Base-by-base conservation (phyloP, 2,888 invertebrate species). In the Pandemis cinnamomeana region DNA sequence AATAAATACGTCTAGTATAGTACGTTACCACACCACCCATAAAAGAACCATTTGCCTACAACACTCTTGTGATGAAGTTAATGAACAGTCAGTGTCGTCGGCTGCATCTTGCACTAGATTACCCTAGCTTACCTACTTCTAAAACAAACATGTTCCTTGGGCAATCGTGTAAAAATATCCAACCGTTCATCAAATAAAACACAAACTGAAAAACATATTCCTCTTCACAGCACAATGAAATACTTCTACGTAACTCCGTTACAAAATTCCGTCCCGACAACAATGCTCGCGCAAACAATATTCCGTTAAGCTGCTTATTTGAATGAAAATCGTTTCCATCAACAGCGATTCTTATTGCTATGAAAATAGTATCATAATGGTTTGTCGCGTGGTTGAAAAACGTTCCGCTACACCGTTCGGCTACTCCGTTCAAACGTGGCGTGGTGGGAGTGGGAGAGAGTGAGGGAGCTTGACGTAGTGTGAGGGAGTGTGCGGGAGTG, bases 361-460 rank as follows among this genome's bases (percentile, higher is more conserved):
- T 90, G 90, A 91, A 93, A 93, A 90, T 90, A 89, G 88, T 90
- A 91, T 91, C 86, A 89, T 90, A 88, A 91, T 88, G 90, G 90
- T 92, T 92, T 91, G 92, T 90, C 91, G 91, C 92, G 87, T 91
- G 88, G 90, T 80, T 89, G 90, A 89, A 87, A 90, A 88, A 89
- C 84, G 83, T 83, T 85, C 83, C 81, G 80, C 78, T 81, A 84
- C 81, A 83, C 82, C 80, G 79, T 20, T 55, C 53, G 53, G 13
- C 15, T 55, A 15, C 53, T 13, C 53, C 53, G 53, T 55, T 55
- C 20, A 1, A n/a, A 55, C 55, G 15, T 81, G 81, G 80, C 81
- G 83, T 78, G 83, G 77, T 80, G 80, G 70, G 60, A 76, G 78
- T 77, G 79, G 81, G 80, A 81, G 82, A 80, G 78, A 81, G 80